A percentile compares a stretch with the other conserved stretches of the same genome.
phyloP scores from a whole-genome alignment of 2,113 vertebrate genomes.

The Engraulis encrasicolus region DNA sequence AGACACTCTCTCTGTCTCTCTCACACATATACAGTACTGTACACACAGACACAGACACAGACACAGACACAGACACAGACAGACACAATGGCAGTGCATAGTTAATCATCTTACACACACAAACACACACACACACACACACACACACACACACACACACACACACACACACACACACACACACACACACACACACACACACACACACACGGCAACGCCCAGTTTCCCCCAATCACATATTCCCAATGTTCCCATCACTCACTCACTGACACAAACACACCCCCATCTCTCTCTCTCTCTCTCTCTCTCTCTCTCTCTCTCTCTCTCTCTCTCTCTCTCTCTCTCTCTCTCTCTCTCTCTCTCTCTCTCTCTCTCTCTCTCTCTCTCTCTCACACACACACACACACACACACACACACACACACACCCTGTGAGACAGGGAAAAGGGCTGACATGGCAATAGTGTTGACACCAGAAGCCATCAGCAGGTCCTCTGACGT shows the following conservation, averaged over 20 bases:
- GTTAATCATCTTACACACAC: neutral
- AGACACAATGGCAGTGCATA: no score
- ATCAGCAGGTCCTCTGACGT: neutral
- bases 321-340: neutral
- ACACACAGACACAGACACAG: neutral
- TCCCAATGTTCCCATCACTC: neutral
- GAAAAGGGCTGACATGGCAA: conserved; percentile 7
- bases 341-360: neutral
- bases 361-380: neutral
- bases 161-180: neutral
- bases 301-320: neutral
- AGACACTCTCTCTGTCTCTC: no score
- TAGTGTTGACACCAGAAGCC: neutral
- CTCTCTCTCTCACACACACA: neutral
- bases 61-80: neutral
- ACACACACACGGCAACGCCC: neutral
- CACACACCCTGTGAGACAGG: neutral
- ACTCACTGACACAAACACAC: neutral
- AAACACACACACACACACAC: neutral
- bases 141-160: neutral
- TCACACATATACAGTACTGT: neutral
- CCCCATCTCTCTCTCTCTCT: neutral
- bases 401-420: neutral
- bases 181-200: neutral
- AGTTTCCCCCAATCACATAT: neutral